A percentile compares a stretch with the other conserved stretches of the same genome.
Conservation (phyloP, 2,797 vertebrate species). For the Pseudocheirus occidentalis region DNA sequence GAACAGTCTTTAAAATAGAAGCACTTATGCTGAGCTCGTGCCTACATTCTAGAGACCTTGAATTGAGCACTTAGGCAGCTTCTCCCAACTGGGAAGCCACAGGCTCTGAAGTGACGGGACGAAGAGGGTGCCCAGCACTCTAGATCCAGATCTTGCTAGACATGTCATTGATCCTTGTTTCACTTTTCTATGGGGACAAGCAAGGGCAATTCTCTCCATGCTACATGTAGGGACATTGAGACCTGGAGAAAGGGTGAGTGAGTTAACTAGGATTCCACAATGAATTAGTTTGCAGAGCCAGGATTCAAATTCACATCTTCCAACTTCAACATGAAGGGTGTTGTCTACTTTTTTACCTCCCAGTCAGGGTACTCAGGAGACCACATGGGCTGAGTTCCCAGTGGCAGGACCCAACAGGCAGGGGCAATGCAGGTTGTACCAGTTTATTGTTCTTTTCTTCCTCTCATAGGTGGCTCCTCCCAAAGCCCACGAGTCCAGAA, state of each 20-base stretch:
- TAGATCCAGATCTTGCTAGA: background rate
- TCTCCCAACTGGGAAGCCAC: background rate
- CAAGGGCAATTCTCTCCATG: background rate
- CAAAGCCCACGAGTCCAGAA: background rate
- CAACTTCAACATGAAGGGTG: background rate
- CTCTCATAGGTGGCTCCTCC: slow-evolving; percentile 54
- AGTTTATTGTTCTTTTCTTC: slow-evolving; percentile 37
- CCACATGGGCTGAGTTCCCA: background rate
- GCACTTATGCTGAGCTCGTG: background rate
- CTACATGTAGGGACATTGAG: background rate
- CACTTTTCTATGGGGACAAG: background rate
- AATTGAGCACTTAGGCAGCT: slow-evolving; percentile 12
- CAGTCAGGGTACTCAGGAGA: background rate
- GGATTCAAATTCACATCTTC: background rate
- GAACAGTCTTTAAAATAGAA: background rate
- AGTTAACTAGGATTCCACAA: background rate
- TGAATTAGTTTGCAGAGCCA: background rate
- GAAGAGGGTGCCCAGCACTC: background rate
- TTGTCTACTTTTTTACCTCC: slow-evolving; percentile 14
- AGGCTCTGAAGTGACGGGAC: background rate
- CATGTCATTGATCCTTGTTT: slow-evolving; percentile 7
- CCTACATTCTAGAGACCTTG: background rate
- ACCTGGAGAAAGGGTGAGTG: background rate
- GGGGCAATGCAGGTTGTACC: background rate
- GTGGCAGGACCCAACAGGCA: background rate